A percentile compares a stretch with the other conserved stretches of the same genome.
Evolutionary conservation across 2,113 vertebrate genomes (phyloP).

Genomic region (Pogonocichla stellata): DNA sequence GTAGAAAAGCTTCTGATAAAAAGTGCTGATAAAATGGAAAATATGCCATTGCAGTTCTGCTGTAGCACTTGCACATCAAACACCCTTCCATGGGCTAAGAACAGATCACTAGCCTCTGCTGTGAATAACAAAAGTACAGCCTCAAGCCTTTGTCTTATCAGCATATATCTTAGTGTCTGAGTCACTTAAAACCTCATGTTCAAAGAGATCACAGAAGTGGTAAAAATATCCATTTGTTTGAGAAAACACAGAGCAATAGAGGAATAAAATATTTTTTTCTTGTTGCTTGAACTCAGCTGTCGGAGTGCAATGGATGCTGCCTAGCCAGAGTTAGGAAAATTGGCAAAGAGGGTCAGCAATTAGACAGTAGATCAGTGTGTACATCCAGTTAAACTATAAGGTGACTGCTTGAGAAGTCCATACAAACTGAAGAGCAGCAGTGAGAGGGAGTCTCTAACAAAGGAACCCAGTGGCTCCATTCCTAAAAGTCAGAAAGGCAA

Average conservation of each 20-base stretch:
- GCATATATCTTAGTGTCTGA: neutral
- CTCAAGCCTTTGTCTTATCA: neutral
- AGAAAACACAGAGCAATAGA: neutral
- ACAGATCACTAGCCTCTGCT: neutral
- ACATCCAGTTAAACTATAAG: neutral
- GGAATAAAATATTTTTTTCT: neutral
- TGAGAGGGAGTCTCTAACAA: neutral
- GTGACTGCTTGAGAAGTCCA: neutral
- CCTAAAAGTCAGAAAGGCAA: neutral
- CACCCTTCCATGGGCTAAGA: neutral
- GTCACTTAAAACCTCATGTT: neutral
- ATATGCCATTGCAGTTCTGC: neutral
- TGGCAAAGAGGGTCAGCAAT: neutral
- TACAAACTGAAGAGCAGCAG: neutral
- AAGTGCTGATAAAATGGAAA: constrained; percentile 30
- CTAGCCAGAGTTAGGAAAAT: neutral
- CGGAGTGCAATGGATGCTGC: neutral
- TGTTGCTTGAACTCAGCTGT: neutral
- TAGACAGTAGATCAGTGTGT: neutral
- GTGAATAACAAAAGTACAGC: neutral
- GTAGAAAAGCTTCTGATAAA: constrained; percentile 15
- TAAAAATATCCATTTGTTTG: neutral
- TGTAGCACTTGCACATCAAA: constrained; percentile 6
- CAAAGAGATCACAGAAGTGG: neutral
- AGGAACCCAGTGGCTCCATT: neutral